A percentile compares a stretch with the other conserved stretches of the same genome.
Evolutionary conservation across 2,797 vertebrate genomes (phyloP).

Genomic region (Acrossocheilus fasciatus): DNA sequence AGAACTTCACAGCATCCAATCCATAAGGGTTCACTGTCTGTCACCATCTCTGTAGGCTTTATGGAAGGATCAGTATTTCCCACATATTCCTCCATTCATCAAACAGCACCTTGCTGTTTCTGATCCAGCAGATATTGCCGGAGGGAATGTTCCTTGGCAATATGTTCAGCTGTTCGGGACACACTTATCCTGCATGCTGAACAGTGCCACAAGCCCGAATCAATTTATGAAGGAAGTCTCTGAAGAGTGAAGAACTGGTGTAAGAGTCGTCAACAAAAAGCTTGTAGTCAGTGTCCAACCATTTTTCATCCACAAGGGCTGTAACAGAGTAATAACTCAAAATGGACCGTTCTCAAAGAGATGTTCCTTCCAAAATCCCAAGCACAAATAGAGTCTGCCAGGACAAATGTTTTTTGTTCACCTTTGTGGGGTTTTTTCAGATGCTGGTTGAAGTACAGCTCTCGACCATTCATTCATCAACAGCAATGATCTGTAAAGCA

Average conservation of each 20-base stretch:
- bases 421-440: not conserved
- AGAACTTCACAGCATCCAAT: not conserved
- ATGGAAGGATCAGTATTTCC: not conserved
- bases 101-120: not conserved
- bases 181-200: not conserved
- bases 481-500: not conserved
- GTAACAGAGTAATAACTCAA: slow-evolving; percentile 13
- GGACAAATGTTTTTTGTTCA: not conserved
- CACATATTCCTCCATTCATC: slow-evolving; percentile 12
- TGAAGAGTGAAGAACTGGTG: slow-evolving; percentile 3
- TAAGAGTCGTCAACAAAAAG: slow-evolving; percentile 24
- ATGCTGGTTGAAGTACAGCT: slow-evolving; percentile 4
- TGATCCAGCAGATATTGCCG: not conserved
- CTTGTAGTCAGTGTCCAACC: slow-evolving; percentile 4
- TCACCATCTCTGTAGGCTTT: not conserved
- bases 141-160: not conserved
- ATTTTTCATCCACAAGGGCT: slow-evolving; percentile 3
- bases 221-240: not conserved
- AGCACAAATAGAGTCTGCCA: slow-evolving; percentile 19
- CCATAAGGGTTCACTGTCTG: not conserved
- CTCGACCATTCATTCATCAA: not conserved
- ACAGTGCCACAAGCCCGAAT: slow-evolving; percentile 4
- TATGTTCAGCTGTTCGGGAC: not conserved
- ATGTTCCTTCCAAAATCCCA: not conserved
- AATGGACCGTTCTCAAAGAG: slow-evolving; percentile 17